These are phyloP conservation scores for Austrofundulus limnaeus DNA, from an alignment of 2,113 vertebrate genomes.

Conservation along the genomic window DNA sequence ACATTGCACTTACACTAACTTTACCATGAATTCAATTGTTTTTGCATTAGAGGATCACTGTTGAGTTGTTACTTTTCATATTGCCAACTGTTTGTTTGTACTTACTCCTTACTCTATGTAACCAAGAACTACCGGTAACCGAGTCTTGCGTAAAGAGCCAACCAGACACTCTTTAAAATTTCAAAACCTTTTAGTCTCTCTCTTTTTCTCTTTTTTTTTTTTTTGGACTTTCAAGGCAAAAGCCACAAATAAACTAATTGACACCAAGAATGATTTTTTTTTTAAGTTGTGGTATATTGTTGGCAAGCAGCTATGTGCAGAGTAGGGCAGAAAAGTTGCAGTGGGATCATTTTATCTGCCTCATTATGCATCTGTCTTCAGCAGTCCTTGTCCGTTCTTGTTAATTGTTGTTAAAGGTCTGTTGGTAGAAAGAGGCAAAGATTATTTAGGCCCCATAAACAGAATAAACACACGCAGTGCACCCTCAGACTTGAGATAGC, in stretches of 20 bases:
- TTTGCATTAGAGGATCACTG: background rate
- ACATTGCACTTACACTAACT: background rate
- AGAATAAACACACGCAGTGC: slow-evolving; percentile 75
- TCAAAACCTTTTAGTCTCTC: slow-evolving; percentile 14
- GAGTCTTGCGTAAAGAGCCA: background rate
- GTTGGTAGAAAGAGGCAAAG: slow-evolving; percentile 75
- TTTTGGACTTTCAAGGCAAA: slow-evolving; percentile 7
- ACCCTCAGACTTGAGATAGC: slow-evolving; percentile 69
- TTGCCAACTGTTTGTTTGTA: background rate
- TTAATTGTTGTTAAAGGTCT: slow-evolving; percentile 84
- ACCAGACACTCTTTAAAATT: background rate
- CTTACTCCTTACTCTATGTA: background rate
- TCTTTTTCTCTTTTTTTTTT: slow-evolving; percentile 2
- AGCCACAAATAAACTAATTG: slow-evolving; percentile 38
- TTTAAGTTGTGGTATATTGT: slow-evolving; percentile 27
- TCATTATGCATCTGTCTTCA: slow-evolving; percentile 75
- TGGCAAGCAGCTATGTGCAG: slow-evolving; percentile 37
- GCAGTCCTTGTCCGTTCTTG: slow-evolving; percentile 67
- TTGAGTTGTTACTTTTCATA: slow-evolving; percentile 8
- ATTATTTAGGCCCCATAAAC: slow-evolving; percentile 80
- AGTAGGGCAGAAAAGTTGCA: slow-evolving; percentile 53
- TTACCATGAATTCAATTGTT: background rate
- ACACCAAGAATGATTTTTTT: slow-evolving; percentile 44
- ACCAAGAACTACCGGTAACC: background rate
- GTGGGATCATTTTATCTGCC: slow-evolving; percentile 69